Evolutionary conservation across 2,797 vertebrate genomes (phyloP), one percentile per base, ranked within the genome.

Genomic region (Danio aesculapii): DNA sequence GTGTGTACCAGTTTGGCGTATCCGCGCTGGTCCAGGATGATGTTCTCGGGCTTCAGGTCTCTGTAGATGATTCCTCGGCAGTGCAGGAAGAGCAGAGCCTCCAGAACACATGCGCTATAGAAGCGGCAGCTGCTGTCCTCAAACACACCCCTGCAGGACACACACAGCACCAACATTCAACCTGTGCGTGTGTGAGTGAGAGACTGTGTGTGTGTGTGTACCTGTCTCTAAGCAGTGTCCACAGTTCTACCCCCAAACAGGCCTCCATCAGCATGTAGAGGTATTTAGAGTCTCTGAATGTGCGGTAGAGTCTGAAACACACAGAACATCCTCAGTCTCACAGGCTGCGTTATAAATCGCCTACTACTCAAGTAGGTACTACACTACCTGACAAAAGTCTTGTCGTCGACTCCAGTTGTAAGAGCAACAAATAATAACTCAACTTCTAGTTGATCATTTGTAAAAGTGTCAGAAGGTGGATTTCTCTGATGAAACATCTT

Each of bases 1-100:
- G 46, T 6, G 46, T 47, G 50, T 52, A 99, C 98, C 95, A 99
- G 92, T 88, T 99, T 99, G 90, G 98, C 97, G 14, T 99, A 99
- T 87, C 98, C 98, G 92, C 96, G 94, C 86, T 99, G 97, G 91
- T 99, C 98, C 91, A 99, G 89, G 90, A 99, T 99, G 91, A 99
- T 96, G 94, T 99, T 99, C 90, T 99, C 98, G 89, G 98, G 98
- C 91, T 99, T 99, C 93, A 99, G 97, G 95, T 99, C 98, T 95
- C 98, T 94, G 89, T 99, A 99, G 92, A 99, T 99, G 91, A 99
- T 99, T 86, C 98, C 98, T 95, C 98, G 98, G 95, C 97, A 98
- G 97, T 99, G 98, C 92, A 99, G 93, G 93, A 99, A 99, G 84
- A 97, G 96, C 58, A 99, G 99, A 73, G 98, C 98, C 92, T 99